Percentiles rank a stretch among this genome's conserved stretches.
Conservation (phyloP, 2,113 vertebrate species). For the Canis aureus region DNA sequence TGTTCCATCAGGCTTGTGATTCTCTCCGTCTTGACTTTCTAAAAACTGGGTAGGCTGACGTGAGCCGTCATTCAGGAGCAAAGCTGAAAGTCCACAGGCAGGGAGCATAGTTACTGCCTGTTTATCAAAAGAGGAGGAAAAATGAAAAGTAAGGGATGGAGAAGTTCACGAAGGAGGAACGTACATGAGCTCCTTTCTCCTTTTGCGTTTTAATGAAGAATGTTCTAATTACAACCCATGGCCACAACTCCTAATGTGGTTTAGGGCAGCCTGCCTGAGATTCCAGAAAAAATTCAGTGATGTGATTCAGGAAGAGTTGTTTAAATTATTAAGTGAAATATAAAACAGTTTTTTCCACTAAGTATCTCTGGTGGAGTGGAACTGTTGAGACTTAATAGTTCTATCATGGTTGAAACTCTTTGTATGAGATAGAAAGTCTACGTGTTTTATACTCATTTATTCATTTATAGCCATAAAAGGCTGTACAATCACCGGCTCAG, state of each 20-base stretch:
- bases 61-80: neutral
- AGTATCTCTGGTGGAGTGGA: too few relatives aligned
- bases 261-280: neutral
- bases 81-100: neutral
- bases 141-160: neutral
- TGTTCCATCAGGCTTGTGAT: neutral
- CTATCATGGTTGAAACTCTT: neutral
- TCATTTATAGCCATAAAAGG: accelerated
- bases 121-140: neutral
- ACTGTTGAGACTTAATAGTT: neutral
- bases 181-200: accelerated
- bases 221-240: accelerated
- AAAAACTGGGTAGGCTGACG: neutral
- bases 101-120: too few relatives aligned
- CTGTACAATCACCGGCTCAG: accelerated
- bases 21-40: neutral
- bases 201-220: neutral
- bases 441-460: accelerated
- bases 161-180: neutral
- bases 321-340: neutral
- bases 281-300: neutral
- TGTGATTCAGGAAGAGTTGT: neutral
- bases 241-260: accelerated
- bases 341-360: neutral
- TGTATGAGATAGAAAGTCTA: accelerated